A percentile compares a stretch with the other conserved stretches of the same genome.
Conservation (phyloP, 2,888 invertebrate species). For the Cephus runcator region DNA sequence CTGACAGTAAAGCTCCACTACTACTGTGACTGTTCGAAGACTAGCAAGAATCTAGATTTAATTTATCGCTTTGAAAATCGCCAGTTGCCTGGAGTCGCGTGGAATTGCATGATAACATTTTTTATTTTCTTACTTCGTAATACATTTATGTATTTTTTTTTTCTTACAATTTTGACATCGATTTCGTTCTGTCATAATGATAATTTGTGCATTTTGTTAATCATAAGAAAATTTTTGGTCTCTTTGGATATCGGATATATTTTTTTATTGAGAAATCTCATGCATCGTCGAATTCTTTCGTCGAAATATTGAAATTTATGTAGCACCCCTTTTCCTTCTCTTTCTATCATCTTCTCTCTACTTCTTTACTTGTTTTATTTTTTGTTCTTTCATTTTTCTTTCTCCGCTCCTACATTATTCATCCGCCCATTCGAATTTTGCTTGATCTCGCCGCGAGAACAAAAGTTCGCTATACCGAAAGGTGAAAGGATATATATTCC, state of each 20-base stretch:
- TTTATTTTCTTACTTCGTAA: background rate
- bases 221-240: too few relatives aligned
- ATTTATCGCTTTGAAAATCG: background rate
- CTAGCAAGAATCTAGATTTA: background rate
- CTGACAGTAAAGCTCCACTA: background rate
- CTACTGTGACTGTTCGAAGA: background rate
- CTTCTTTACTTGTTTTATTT: background rate
- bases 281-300: background rate
- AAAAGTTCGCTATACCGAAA: background rate
- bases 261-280: background rate
- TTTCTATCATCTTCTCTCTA: background rate
- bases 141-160: too few relatives aligned
- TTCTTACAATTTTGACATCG: too few relatives aligned
- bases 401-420: background rate
- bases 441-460: background rate
- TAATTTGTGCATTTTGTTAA: too few relatives aligned
- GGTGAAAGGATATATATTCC: background rate
- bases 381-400: background rate
- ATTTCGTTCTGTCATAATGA: too few relatives aligned
- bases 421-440: background rate
- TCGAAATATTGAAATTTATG: background rate
- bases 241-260: too few relatives aligned
- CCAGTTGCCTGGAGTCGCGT: too few relatives aligned
- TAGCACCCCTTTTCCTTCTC: background rate
- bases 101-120: background rate